Conservation (phyloP, 1,140 invertebrate species). For the Popillia japonica region DNA sequence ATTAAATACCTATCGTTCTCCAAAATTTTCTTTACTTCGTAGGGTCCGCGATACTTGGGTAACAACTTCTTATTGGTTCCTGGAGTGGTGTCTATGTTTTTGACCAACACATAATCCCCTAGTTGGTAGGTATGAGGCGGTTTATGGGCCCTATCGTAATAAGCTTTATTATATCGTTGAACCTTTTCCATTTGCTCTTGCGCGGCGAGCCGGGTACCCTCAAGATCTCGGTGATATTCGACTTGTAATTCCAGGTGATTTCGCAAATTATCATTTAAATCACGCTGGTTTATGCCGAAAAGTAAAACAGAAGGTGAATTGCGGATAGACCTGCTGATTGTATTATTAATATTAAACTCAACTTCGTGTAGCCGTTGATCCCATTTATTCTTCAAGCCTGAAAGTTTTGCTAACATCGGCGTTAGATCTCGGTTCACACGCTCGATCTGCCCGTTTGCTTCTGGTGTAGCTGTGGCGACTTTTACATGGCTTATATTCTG, state of each 20-base stretch:
- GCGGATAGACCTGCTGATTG: constrained; percentile 45
- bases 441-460: constrained; percentile 41
- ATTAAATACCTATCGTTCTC: not conserved
- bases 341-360: constrained; percentile 51
- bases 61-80: constrained; percentile 43
- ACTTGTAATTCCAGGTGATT: not conserved
- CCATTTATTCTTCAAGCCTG: constrained; percentile 46
- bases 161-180: constrained; percentile 28
- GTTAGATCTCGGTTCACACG: constrained; percentile 38
- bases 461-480: constrained; percentile 36
- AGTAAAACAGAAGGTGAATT: constrained; percentile 48
- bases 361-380: constrained; percentile 44
- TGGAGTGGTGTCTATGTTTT: constrained; percentile 39
- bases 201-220: no score
- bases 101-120: constrained; percentile 39
- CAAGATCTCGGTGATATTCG: constrained; percentile 24
- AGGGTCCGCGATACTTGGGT: constrained; percentile 42
- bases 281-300: constrained; percentile 45
- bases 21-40: constrained; percentile 44
- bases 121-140: constrained; percentile 26
- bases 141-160: constrained; percentile 38
- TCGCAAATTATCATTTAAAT: constrained; percentile 32
- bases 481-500: constrained; percentile 35
- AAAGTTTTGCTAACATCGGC: no score
- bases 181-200: no score